A percentile compares a stretch with the other conserved stretches of the same genome.
These are phyloP conservation scores for Cancer borealis DNA, from an alignment of 2,888 invertebrate genomes.

Conservation along the genomic window DNA sequence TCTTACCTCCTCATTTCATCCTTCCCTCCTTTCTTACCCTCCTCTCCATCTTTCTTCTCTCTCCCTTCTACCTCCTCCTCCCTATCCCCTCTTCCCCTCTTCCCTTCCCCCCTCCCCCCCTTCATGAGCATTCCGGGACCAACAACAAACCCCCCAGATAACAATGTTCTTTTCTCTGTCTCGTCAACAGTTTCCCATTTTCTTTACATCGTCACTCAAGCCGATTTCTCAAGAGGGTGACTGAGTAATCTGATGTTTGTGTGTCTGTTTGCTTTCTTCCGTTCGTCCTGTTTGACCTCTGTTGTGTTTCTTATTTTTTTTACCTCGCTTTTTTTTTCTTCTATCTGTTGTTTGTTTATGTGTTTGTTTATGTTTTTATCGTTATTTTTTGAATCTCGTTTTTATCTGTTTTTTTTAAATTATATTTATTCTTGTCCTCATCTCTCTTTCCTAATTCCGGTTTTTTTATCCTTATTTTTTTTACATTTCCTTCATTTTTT, in stretches of 20 bases:
- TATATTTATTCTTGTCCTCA: not conserved
- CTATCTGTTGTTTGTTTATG: not conserved
- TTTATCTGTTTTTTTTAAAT: not conserved
- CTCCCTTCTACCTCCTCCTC: not conserved
- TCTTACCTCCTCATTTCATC: not conserved
- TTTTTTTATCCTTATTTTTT: no score
- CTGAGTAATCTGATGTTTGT: not conserved
- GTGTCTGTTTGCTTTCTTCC: not conserved
- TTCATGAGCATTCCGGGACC: not conserved
- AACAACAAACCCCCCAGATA: not conserved
- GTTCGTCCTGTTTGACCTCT: not conserved
- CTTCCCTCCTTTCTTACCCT: not conserved
- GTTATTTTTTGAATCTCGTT: not conserved
- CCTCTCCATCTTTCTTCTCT: not conserved
- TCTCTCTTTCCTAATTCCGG: no score
- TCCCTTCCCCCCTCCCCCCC: not conserved
- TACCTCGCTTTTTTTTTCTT: not conserved
- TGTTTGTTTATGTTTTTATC: no score
- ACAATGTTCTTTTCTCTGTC: not conserved
- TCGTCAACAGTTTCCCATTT: not conserved
- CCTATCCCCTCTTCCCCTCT: not conserved
- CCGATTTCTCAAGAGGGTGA: constrained; percentile 3
- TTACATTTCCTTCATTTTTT: no score
- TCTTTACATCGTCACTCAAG: not conserved
- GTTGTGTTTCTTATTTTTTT: not conserved